Percentiles rank a stretch among this genome's conserved stretches.
phyloP scores from a whole-genome alignment of 2,888 invertebrate species.

The Perdita meconis region DNA sequence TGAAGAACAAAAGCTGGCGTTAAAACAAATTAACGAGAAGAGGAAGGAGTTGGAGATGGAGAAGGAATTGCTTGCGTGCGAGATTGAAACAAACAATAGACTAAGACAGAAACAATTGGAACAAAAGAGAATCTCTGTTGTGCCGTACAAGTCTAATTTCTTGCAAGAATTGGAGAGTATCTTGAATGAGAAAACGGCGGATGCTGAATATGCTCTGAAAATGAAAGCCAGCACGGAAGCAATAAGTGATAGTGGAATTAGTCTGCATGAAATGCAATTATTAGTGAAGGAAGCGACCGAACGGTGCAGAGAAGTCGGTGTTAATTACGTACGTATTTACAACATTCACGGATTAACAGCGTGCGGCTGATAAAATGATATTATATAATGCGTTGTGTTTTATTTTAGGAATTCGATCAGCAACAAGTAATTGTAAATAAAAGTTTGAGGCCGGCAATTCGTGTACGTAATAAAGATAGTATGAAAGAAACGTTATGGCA shows the following conservation, averaged over 20 bases:
- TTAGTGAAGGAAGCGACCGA: slow-evolving; percentile 83
- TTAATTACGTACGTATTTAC: slow-evolving; percentile 79
- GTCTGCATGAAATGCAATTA: slow-evolving; percentile 82
- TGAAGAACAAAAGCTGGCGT: slow-evolving; percentile 80
- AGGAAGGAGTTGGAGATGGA: slow-evolving; percentile 80
- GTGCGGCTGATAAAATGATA: not conserved
- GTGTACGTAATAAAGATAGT: slow-evolving; percentile 78
- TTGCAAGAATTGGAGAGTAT: slow-evolving; percentile 85
- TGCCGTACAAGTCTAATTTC: slow-evolving; percentile 85
- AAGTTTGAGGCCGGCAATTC: slow-evolving; percentile 77
- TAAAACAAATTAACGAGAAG: slow-evolving; percentile 79
- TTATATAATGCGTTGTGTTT: not conserved
- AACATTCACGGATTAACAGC: not conserved
- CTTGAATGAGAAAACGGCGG: slow-evolving; percentile 81
- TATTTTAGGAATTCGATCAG: slow-evolving; percentile 80
- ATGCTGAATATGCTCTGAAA: slow-evolving; percentile 76
- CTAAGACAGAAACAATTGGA: slow-evolving; percentile 84
- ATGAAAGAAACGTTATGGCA: slow-evolving; percentile 79
- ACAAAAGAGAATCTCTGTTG: slow-evolving; percentile 80
- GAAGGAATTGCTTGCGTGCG: slow-evolving; percentile 81
- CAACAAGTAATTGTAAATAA: slow-evolving; percentile 79
- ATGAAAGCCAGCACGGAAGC: slow-evolving; percentile 76
- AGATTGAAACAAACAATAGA: slow-evolving; percentile 84
- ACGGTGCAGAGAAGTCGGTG: slow-evolving; percentile 79
- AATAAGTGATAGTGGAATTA: slow-evolving; percentile 78